Conservation (phyloP, 1,140 invertebrate genomes). For the Ceratitis capitata region DNA sequence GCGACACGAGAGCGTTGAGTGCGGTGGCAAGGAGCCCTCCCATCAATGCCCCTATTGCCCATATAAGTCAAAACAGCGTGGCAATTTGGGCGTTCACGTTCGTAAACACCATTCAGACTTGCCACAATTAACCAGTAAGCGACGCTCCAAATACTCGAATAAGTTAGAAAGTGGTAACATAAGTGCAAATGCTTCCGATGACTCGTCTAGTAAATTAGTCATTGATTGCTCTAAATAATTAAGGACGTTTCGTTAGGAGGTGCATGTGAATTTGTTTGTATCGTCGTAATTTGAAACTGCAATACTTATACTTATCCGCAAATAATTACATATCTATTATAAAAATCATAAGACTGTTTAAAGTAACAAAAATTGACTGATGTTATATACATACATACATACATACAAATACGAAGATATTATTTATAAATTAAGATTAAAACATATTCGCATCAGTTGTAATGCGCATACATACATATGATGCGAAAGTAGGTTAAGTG, state of each 20-base stretch:
- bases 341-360: not conserved
- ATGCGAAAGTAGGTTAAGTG: no score
- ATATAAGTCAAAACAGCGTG: constrained; percentile 81
- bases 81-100: constrained; percentile 81
- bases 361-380: not conserved
- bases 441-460: no score
- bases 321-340: no score
- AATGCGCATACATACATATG: no score
- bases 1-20: constrained; percentile 85
- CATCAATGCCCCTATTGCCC: constrained; percentile 85
- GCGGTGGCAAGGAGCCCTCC: constrained; percentile 82
- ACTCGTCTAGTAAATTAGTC: constrained; percentile 59
- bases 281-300: no score
- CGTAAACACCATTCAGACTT: constrained; percentile 74
- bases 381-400: not conserved
- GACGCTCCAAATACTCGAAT: constrained; percentile 62
- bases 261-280: no score
- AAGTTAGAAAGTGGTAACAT: constrained; percentile 45
- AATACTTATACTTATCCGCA: no score
- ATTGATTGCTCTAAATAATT: constrained; percentile 51
- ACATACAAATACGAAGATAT: not conserved
- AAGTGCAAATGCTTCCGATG: constrained; percentile 56
- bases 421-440: not conserved
- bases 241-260: no score
- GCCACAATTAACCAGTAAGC: constrained; percentile 62